These are phyloP conservation scores for Melanostigma gelatinosum DNA, from an alignment of 2,113 vertebrate genomes.

Conservation along the genomic window DNA sequence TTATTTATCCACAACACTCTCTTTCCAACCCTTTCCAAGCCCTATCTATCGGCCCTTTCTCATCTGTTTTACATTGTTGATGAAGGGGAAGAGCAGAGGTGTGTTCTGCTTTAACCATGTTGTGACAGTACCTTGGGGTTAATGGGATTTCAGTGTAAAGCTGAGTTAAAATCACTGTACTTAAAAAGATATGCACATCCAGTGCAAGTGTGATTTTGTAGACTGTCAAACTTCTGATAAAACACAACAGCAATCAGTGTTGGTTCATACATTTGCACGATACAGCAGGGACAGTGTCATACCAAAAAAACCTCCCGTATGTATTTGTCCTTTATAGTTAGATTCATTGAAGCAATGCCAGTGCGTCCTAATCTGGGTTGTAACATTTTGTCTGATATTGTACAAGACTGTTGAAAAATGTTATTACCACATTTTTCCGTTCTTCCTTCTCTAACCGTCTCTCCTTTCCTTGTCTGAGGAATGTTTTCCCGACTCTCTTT, in stretches of 20 bases:
- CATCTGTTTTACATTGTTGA: conserved; percentile 68
- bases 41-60: background rate
- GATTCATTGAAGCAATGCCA: background rate
- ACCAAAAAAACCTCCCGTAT: background rate
- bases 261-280: background rate
- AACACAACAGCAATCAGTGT: background rate
- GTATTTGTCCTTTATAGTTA: background rate
- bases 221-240: conserved; percentile 6
- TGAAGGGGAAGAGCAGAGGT: conserved; percentile 46
- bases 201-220: conserved; percentile 31
- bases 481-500: conserved; percentile 80
- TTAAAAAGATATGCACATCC: conserved; percentile 8
- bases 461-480: conserved; percentile 64
- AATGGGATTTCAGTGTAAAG: conserved; percentile 58
- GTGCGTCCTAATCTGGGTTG: conserved; percentile 13
- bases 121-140: conserved; percentile 17
- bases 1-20: background rate
- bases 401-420: conserved; percentile 19
- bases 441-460: conserved; percentile 27
- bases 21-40: background rate
- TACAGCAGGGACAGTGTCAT: background rate
- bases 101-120: conserved; percentile 27
- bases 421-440: conserved; percentile 55
- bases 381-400: conserved; percentile 10
- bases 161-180: conserved; percentile 2